These are phyloP conservation scores for Himalopsyche tibetana DNA, from an alignment of 2,888 invertebrate species.

Conservation along the genomic window DNA sequence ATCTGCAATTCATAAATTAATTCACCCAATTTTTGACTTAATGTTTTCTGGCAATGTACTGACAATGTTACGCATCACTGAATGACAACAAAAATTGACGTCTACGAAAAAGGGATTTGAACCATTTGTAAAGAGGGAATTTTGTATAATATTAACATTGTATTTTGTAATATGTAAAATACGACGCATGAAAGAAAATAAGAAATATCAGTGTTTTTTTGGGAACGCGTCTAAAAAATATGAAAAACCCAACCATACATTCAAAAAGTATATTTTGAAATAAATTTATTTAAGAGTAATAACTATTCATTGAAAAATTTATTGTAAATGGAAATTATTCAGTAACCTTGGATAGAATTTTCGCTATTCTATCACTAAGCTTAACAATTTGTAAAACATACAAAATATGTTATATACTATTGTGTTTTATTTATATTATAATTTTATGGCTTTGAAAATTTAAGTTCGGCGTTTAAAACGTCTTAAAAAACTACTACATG, in stretches of 20 bases:
- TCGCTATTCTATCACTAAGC: too few relatives aligned
- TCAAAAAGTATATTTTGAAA: not conserved
- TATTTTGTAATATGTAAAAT: slow-evolving; percentile 31
- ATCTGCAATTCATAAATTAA: too few relatives aligned
- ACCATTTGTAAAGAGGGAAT: not conserved
- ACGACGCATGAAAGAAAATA: slow-evolving; percentile 25
- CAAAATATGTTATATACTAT: too few relatives aligned
- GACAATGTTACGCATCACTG: not conserved
- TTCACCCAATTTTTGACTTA: too few relatives aligned
- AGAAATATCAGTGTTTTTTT: slow-evolving; percentile 13
- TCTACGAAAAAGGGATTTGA: slow-evolving; percentile 12
- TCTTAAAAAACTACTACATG: too few relatives aligned
- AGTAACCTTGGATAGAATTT: too few relatives aligned
- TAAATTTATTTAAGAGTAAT: not conserved
- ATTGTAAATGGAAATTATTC: not conserved
- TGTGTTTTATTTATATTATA: too few relatives aligned
- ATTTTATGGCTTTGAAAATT: too few relatives aligned
- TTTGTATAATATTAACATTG: slow-evolving; percentile 34
- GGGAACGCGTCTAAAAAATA: not conserved
- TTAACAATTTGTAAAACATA: too few relatives aligned
- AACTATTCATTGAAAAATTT: not conserved
- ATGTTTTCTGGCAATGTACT: too few relatives aligned
- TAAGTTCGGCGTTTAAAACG: too few relatives aligned
- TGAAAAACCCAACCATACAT: not conserved
- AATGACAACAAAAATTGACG: not conserved